These are phyloP conservation scores for Abramis brama DNA, from an alignment of 2,113 vertebrate genomes.

Conservation along the genomic window DNA sequence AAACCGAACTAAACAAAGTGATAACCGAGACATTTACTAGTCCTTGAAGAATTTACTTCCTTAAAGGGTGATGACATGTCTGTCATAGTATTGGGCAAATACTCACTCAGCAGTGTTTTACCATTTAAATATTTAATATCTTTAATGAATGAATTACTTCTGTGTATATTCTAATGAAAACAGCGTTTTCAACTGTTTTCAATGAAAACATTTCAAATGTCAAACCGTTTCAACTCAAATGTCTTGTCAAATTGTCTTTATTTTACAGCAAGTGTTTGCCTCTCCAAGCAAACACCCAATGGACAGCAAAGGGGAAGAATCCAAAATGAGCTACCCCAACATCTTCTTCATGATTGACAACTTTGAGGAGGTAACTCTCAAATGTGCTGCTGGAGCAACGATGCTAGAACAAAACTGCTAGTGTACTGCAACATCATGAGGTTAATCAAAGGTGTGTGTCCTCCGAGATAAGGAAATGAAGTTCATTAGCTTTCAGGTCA, in stretches of 20 bases:
- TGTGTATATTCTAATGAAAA: background rate
- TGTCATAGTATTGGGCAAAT: too few species aligned
- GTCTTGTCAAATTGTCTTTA: too few species aligned
- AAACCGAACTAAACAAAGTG: background rate
- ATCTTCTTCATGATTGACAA: constrained; percentile 99
- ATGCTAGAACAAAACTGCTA: background rate
- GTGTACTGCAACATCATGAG: constrained; percentile 2
- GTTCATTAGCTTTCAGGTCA: background rate
- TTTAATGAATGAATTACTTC: background rate
- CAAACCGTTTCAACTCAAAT: too few species aligned
- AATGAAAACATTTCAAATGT: too few species aligned
- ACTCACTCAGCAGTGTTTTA: too few species aligned
- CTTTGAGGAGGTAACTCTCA: constrained; percentile 90
- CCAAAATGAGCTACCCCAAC: constrained; percentile 99
- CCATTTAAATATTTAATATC: too few species aligned
- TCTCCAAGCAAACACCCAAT: constrained; percentile 97
- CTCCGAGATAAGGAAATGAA: background rate
- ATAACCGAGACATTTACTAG: background rate
- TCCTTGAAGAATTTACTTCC: background rate
- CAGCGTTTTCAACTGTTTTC: too few species aligned
- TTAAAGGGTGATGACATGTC: background rate
- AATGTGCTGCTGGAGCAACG: background rate
- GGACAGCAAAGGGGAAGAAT: constrained; percentile 99
- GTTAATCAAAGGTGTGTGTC: background rate
- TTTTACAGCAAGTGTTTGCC: constrained; percentile 91